These are phyloP conservation scores for human DNA, from an alignment of 2,113 vertebrate species.

Conservation along the genomic window GRCh38 chr12:132367501-132368000, in stretches of 20 bases:
- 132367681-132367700: background rate
- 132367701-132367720: background rate
- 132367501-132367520: background rate
- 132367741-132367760: too few species aligned
- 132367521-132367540: background rate
- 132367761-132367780: background rate
- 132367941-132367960: accelerated
- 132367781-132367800: background rate
- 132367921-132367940: background rate
- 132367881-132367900: too few species aligned
- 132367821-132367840: background rate
- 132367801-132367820: background rate
- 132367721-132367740: background rate
- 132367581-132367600: too few species aligned
- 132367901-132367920: too few species aligned
- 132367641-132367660: background rate
- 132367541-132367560: too few species aligned
- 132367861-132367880: background rate
- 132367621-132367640: background rate
- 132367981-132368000: too few species aligned
- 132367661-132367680: too few species aligned
- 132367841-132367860: too few species aligned
- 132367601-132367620: background rate
- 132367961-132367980: too few species aligned
- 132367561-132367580: too few species aligned